phyloP scores from a whole-genome alignment of 2,113 vertebrate species.

The Nestor notabilis region DNA sequence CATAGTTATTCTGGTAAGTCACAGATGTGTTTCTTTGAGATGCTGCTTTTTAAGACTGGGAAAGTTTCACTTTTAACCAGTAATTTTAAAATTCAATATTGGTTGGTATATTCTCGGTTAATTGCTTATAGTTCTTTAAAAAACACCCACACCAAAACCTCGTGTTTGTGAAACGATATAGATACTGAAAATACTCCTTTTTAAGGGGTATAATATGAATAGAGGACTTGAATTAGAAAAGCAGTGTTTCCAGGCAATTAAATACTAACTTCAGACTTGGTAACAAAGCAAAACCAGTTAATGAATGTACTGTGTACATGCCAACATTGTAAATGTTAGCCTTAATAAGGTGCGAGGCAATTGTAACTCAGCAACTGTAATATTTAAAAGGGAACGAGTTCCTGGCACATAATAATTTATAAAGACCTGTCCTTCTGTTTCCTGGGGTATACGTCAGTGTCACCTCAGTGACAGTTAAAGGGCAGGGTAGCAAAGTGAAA shows the following conservation, averaged over 20 bases:
- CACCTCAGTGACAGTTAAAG: slow-evolving; percentile 28
- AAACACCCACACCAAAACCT: neutral
- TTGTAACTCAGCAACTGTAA: neutral
- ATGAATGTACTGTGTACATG: neutral
- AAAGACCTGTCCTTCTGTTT: neutral
- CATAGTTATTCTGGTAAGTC: neutral
- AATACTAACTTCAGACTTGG: neutral
- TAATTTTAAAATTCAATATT: neutral
- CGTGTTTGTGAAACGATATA: neutral
- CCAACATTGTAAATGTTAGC: neutral
- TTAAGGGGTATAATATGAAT: neutral
- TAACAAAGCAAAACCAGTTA: neutral
- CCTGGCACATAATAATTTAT: neutral
- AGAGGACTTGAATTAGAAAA: neutral
- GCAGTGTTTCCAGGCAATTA: neutral
- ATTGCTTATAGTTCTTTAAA: neutral
- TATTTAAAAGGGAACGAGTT: neutral
- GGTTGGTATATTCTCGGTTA: neutral
- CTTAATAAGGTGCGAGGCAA: neutral
- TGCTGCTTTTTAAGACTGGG: neutral
- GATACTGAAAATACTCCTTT: neutral
- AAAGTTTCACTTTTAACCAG: neutral
- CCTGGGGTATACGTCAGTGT: slow-evolving; percentile 24
- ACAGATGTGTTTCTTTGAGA: neutral
- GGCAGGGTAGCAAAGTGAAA: slow-evolving; percentile 39